These are phyloP conservation scores for Aphelenchoides besseyi DNA, from an alignment of 1,140 invertebrate genomes.

Conservation along the genomic window DNA sequence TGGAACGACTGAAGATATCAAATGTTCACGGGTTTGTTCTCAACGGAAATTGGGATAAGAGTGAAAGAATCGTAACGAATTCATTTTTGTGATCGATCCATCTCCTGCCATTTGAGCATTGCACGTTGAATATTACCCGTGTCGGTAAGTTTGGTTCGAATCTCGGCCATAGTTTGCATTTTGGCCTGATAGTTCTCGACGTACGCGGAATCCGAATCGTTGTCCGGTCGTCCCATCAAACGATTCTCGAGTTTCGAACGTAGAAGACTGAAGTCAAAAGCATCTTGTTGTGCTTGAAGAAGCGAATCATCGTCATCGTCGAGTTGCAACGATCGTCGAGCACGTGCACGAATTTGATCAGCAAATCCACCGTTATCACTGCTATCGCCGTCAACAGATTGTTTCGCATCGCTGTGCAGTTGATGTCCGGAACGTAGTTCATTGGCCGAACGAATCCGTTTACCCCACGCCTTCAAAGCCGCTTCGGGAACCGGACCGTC, in stretches of 20 bases:
- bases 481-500: background rate
- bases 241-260: conserved; percentile 14
- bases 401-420: background rate
- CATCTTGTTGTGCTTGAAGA: conserved; percentile 35
- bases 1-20: background rate
- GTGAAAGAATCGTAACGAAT: conserved; percentile 1
- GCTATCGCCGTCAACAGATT: background rate
- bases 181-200: conserved; percentile 10
- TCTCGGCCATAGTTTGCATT: background rate
- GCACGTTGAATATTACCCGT: conserved; percentile 42
- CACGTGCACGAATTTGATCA: background rate
- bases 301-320: conserved; percentile 30
- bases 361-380: background rate
- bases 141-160: conserved; percentile 23
- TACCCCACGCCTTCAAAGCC: conserved; percentile 1
- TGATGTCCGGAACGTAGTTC: background rate
- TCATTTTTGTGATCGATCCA: conserved; percentile 23
- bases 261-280: conserved; percentile 40
- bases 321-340: conserved; percentile 6
- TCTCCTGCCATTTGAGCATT: conserved; percentile 40
- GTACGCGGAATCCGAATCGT: background rate
- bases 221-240: background rate
- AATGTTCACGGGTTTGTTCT: background rate
- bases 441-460: conserved; percentile 1
- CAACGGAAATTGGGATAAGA: too few species aligned